Evolutionary conservation across 30 jellyfish, hydroid and myxozoan species (phyloP).

Genomic region (Turritopsis dohrnii): DNA sequence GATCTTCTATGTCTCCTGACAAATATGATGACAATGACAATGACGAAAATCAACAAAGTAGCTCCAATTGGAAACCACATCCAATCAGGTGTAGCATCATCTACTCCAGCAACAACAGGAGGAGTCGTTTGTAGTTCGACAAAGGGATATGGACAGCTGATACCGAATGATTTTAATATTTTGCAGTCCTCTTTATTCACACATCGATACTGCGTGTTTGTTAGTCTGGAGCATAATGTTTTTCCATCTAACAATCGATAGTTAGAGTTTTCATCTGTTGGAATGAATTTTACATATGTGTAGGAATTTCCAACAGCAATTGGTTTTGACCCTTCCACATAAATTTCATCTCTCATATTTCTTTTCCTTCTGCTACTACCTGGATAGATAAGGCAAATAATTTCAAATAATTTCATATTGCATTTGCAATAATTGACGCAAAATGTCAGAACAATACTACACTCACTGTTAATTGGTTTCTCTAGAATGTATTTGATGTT

Average conservation of each 20-base stretch:
- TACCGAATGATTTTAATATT: conserved; percentile 33
- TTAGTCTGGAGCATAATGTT: conserved; percentile 42
- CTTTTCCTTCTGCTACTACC: neutral
- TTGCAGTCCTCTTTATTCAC: conserved; percentile 56
- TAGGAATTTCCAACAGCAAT: conserved; percentile 13
- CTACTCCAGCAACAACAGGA: conserved; percentile 7
- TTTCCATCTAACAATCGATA: conserved; percentile 28
- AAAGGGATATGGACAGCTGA: conserved; percentile 45
- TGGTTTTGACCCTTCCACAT: conserved; percentile 45
- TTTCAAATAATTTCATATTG: conserved; percentile 17
- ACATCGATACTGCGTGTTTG: conserved; percentile 48
- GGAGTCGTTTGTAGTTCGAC: too few species aligned
- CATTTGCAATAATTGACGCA: too few species aligned
- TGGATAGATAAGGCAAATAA: neutral
- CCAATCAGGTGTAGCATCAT: conserved; percentile 24
- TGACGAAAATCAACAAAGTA: conserved; percentile 6
- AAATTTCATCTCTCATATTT: conserved; percentile 10
- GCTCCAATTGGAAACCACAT: conserved; percentile 23
- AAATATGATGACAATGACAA: conserved; percentile 23
- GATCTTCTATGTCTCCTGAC: conserved; percentile 24
- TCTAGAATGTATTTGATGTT: conserved; percentile 41
- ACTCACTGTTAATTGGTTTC: conserved; percentile 35
- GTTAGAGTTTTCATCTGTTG: conserved; percentile 40
- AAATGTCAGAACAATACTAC: too few species aligned
- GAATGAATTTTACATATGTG: conserved; percentile 45